Evolutionary conservation across 2,888 invertebrate species (phyloP), one percentile per base, ranked within the genome.

Genomic region (Oscheius sp.): DNA sequence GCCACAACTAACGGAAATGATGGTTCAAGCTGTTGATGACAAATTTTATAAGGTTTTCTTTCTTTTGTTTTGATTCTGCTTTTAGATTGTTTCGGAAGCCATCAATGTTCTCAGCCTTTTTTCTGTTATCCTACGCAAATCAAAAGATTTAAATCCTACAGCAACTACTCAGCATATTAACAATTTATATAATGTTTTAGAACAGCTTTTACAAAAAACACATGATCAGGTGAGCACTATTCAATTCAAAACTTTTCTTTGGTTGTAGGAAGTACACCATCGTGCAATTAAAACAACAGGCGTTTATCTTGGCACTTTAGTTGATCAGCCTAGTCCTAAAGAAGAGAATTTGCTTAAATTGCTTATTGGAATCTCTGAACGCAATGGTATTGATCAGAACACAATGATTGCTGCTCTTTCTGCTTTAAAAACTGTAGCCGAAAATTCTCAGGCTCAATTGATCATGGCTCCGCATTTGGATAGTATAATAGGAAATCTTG

Each of bases 1-100:
- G 22, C 63, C 30, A 0, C 64, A 66, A 1, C 44, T 85, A 14
- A 74, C 86, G 30, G 82, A 87, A 85, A 92, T 94, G 3, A 92
- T 97, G 54, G 91, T 95, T 54, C 90, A 91, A 69, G 92, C 94
- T 38, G 95, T 97, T 26, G 92, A 92, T 62, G 98, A 98, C 89
- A 92, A 92, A 49, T 98, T 98, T 89, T 98, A 98, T 89, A 98
- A 98, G 89, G 81, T 98, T 33, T 44, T 17, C 2, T 14, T 14
- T 47, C 17, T 56, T 33, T 20, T 12, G 8, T n/a, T 5, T 36
- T 36, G 24, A 26, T 8, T 36, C 20, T 28, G 5, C n/a, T 32
- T 67, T 32, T 44, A 74, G 74, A 67, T 80, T 2, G 71, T 72
- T 3, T 70, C 75, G 0, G 77, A 79, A 47, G 77, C 75, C 8